Base-by-base conservation (phyloP, 2,797 vertebrate genomes). In the Tapera naevia region DNA sequence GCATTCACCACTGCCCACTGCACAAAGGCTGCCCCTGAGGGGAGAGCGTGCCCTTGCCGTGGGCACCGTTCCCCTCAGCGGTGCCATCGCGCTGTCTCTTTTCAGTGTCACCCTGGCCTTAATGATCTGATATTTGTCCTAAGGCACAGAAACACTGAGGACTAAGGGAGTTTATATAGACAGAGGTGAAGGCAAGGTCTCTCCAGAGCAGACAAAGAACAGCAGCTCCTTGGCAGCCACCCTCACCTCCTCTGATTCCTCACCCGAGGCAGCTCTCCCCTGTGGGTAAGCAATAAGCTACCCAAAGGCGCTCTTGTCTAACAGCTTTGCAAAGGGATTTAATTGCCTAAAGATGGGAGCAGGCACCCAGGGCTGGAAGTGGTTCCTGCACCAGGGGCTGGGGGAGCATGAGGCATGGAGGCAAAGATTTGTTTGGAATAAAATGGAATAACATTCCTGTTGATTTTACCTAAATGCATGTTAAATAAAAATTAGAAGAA, bases 241-340 rank as follows among this genome's bases (percentile, higher is more conserved):
- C n/a, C 67, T 17, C 39, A 8, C 17, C 11, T 5, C 17, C 24
- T 27, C 25, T 13, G 5, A 9, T 15, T 37, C 28, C 57, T 69
- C 58, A 5, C 28, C 57, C 3, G 0, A 7, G n/a, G 23, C 58
- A 23, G 58, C 28, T n/a, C 15, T 25, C 14, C 33, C 28, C n/a
- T 5, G 8, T 1, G 39, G 28, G 60, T 14, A 5, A 10, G 37
- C 1, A 1, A 10, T 17, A 11, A 37, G 3, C 1, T 7, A 13
- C 37, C 39, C 18, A 0, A 27, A 14, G 57, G 39, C 2, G 8
- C 54, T 32, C 22, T 13, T 10, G n/a, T n/a, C n/a, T n/a, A n/a
- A n/a, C n/a, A n/a, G n/a, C 14, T 22, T 28, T 11, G 43, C 28
- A 18, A 28, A 45, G 75, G n/a, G 24, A 9, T 25, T n/a, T 8